Evolutionary conservation across 2,113 vertebrate species (phyloP), one percentile per base, ranked within the genome.

Genomic region (Myiopsitta monachus): DNA sequence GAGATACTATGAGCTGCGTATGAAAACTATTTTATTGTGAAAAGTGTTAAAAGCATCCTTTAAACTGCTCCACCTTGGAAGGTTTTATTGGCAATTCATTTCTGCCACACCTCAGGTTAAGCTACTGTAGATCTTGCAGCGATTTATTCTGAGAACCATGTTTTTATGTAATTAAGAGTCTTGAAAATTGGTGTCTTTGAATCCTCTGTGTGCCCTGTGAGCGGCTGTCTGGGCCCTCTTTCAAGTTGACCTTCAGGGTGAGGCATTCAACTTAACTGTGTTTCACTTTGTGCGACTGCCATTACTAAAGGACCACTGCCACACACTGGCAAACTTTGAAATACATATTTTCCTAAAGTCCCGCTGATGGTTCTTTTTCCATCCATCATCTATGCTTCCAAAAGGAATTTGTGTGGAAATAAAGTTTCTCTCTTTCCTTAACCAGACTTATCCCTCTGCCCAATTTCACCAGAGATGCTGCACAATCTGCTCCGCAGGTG

Each of bases 261-360:
- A 76, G 79, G 77, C 2, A 1, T 46, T 36, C 64, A 75, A 83
- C 46, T 64, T 46, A 17, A 55, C 54, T 22, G 51, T 5, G 2
- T 33, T 96, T 84, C 6, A 1, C 31, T 84, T 87, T 6, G 12
- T 64, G 31, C 15, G 22, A 52, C 55, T 89, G 43, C 64, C 73
- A 31, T 90, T 96, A 81, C 85, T 96, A 67, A 95, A 91, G 75
- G 92, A 95, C 91, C 95, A 88, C 87, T 95, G 94, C 95, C 93
- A 96, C 92, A 93, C 85, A 75, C 95, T 96, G 91, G 92, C 73
- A 92, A 96, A 73, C 69, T 82, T 47, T 38, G 80, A 96, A 95
- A 94, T 39, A 70, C 0, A 0, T 70, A 3, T 79, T 95, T 95
- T 73, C 76, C 52, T 72, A 3, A 87, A 87, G 51, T 41, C 14